Conservation (phyloP, 2,888 invertebrate genomes). For the Drosophila colorata region DNA sequence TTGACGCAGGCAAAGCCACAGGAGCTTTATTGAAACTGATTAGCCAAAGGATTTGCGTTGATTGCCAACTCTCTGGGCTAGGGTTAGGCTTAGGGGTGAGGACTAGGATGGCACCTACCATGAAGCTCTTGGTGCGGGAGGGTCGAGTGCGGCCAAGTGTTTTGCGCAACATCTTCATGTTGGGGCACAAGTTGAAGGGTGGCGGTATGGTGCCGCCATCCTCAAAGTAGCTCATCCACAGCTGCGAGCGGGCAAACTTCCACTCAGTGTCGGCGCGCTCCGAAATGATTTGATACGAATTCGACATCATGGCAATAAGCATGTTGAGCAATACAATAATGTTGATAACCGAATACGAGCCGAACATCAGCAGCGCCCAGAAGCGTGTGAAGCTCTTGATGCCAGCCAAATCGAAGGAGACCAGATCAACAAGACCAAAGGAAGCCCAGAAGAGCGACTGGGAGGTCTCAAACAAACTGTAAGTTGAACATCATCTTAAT, state of each 20-base stretch:
- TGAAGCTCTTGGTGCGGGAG: constrained; percentile 87
- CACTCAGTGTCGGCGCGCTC: constrained; percentile 98
- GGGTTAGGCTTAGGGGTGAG: constrained; percentile 2
- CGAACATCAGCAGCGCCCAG: constrained; percentile 99
- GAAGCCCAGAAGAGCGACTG: constrained; percentile 99
- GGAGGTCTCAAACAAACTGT: constrained; percentile 97
- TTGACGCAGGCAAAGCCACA: constrained; percentile 59
- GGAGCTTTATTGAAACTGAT: constrained; percentile 77
- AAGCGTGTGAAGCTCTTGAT: constrained; percentile 98
- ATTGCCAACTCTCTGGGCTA: constrained; percentile 22
- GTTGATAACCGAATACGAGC: constrained; percentile 98
- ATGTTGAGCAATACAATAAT: constrained; percentile 98
- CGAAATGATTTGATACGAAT: constrained; percentile 98
- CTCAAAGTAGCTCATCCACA: constrained; percentile 99
- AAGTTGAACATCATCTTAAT: constrained; percentile 66
- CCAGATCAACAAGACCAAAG: constrained; percentile 97
- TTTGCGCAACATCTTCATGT: constrained; percentile 89
- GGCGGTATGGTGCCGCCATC: constrained; percentile 96
- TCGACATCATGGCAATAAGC: constrained; percentile 99
- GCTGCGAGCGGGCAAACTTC: constrained; percentile 97
- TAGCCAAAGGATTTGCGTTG: constrained; percentile 60
- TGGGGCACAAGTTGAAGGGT: constrained; percentile 97
- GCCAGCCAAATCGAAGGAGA: constrained; percentile 96
- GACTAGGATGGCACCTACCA: constrained; percentile 85
- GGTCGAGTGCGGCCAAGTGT: constrained; percentile 85